A percentile compares a stretch with the other conserved stretches of the same genome.
Evolutionary conservation across 1,140 invertebrate genomes (phyloP).

Genomic region (Drosophila nigrodunni): DNA sequence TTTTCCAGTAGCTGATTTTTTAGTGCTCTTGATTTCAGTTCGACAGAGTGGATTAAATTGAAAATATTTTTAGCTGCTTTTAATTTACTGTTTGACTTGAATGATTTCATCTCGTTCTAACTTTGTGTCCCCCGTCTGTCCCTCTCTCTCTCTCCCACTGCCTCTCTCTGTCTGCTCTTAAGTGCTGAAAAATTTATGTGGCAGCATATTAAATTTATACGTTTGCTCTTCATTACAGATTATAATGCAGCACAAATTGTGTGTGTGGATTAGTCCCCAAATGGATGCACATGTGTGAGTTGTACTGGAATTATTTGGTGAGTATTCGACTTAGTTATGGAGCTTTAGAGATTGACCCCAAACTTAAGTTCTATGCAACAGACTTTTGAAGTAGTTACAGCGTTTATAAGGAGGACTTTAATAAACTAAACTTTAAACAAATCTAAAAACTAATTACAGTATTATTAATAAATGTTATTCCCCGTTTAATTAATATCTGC

Average conservation of each 20-base stretch:
- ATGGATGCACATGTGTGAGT: conserved; percentile 63
- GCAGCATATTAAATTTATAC: conserved; percentile 80
- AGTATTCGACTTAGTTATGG: conserved; percentile 38
- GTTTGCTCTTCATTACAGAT: conserved; percentile 78
- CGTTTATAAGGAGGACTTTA: neutral
- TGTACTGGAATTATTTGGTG: conserved; percentile 42
- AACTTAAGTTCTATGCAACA: neutral
- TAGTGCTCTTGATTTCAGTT: conserved; percentile 11
- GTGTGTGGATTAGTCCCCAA: conserved; percentile 51
- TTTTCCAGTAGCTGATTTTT: conserved; percentile 20
- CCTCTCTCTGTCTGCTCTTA: conserved; percentile 27
- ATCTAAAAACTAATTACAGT: neutral
- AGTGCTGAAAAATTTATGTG: conserved; percentile 74
- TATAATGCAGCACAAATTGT: conserved; percentile 46
- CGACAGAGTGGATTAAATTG: conserved; percentile 37
- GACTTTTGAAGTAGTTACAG: too few relatives aligned
- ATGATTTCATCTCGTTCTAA: conserved; percentile 22
- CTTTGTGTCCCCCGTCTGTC: neutral
- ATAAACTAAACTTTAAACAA: too few relatives aligned
- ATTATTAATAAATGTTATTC: neutral
- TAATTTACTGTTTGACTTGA: conserved; percentile 63
- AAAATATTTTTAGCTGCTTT: conserved; percentile 67
- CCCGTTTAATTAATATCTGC: neutral
- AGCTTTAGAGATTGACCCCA: conserved; percentile 12
- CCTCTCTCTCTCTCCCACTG: neutral